A percentile compares a stretch with the other conserved stretches of the same genome.
Conservation (phyloP, 1,140 invertebrate genomes). For the Cephus cinctus region DNA sequence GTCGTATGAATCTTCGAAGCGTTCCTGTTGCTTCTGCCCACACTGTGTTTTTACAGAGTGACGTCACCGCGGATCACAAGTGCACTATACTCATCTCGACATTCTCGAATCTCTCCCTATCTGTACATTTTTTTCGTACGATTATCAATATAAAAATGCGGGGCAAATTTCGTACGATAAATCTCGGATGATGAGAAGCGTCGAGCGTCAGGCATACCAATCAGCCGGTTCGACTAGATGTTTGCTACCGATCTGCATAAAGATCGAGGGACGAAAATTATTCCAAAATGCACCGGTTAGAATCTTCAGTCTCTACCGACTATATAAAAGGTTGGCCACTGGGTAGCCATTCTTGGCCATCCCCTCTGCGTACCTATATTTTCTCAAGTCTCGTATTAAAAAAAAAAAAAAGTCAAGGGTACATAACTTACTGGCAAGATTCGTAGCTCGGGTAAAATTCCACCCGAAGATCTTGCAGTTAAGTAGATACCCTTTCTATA, state of each 20-base stretch:
- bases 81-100: neutral
- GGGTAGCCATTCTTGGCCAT: no score
- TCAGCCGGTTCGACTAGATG: conserved; percentile 42
- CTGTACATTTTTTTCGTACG: no score
- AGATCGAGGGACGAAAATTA: conserved; percentile 39
- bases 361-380: no score
- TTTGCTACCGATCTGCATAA: conserved; percentile 45
- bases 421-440: no score
- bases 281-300: conserved; percentile 32
- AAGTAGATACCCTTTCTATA: no score
- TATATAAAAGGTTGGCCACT: no score
- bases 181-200: conserved; percentile 29
- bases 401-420: no score
- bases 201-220: conserved; percentile 38
- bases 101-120: no score
- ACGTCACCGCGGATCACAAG: neutral
- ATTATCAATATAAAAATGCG: conserved; percentile 47
- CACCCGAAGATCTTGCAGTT: no score
- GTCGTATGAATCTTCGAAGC: neutral
- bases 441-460: no score
- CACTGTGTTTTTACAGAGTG: neutral
- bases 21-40: neutral
- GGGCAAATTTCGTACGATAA: conserved; percentile 38
- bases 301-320: no score
- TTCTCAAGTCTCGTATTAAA: no score